Percentiles rank a stretch among this genome's conserved stretches.
phyloP scores from a whole-genome alignment of 1,140 invertebrate genomes.

The Drosophila pruinosa region DNA sequence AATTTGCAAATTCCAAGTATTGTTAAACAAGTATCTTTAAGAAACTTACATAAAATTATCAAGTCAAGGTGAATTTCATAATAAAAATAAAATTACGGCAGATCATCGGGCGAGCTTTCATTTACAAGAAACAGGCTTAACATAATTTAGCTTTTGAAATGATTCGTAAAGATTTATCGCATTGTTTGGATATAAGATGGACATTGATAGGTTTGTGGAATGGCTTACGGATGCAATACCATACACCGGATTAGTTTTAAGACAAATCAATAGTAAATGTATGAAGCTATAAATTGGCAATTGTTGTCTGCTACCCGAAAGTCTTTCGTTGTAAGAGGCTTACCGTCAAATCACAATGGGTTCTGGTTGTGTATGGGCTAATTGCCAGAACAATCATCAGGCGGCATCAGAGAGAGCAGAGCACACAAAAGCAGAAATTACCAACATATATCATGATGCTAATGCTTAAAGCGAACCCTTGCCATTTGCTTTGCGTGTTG shows the following conservation, averaged over 20 bases:
- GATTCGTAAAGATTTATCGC: not conserved
- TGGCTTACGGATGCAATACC: not conserved
- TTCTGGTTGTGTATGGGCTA: conserved; percentile 32
- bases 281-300: conserved; percentile 3
- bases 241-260: not conserved
- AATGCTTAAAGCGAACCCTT: conserved; percentile 59
- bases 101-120: not conserved
- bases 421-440: conserved; percentile 57
- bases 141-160: no score
- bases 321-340: conserved; percentile 10
- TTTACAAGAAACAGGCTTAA: no score
- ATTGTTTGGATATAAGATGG: not conserved
- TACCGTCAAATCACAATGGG: conserved; percentile 5
- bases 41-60: not conserved
- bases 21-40: conserved; percentile 4
- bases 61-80: not conserved
- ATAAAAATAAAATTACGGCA: not conserved
- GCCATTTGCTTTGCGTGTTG: conserved; percentile 63
- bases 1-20: not conserved
- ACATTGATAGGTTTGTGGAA: not conserved
- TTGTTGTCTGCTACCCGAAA: not conserved
- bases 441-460: conserved; percentile 70
- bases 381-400: conserved; percentile 68
- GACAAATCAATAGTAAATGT: conserved; percentile 22
- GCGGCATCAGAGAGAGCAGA: not conserved